Base-by-base conservation (phyloP, 1,140 invertebrate species). In the Stratiolaelaps scimitus region DNA sequence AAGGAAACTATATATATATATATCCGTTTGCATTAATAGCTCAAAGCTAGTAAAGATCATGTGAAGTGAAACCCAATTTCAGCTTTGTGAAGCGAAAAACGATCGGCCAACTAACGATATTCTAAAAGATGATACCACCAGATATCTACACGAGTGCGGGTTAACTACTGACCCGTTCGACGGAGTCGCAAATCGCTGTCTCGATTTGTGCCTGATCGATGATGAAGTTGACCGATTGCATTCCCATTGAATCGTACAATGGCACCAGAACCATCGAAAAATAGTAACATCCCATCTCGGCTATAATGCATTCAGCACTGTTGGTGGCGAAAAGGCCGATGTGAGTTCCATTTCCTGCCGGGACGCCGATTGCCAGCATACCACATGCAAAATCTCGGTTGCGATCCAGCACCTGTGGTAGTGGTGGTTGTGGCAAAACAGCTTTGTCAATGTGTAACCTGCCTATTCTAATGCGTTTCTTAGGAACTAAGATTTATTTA, bases 251-350 rank as follows among this genome's bases (percentile, higher is more conserved):
- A 74, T 98, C 94, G 75, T 98, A 97, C 29, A 98, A 78, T 56
- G 94, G 93, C 30, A 98, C 90, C 64, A 95, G 83, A 19, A 94
- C 88, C 83, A 96, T 85, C 45, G 89, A 94, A 76, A 91, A 94
- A 71, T 86, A 86, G 74, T 93, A 94, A 67, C 88, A 88, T 10
- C 84, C 92, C 75, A 96, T 88, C 76, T 96, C 91, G 19, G 87
- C 84, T 64, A 98, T 81, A 65, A 95, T 83, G 90, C 93, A 98
- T 82, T 80, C 92, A 1, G 88, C 88, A 74, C 87, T 89, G 77
- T 97, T 98, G 76, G 89, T 86, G 70, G 89, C 85, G 78, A 95
- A 97, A 68, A 98, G 87, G 69, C 92, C 91, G 67, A 97, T 81
- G 72, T 88, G 83, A 19, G 89, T 91, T 68, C 82, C 82, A 64